Evolutionary conservation across 2,797 vertebrate genomes (phyloP).

Genomic region (Microhierax caerulescens): DNA sequence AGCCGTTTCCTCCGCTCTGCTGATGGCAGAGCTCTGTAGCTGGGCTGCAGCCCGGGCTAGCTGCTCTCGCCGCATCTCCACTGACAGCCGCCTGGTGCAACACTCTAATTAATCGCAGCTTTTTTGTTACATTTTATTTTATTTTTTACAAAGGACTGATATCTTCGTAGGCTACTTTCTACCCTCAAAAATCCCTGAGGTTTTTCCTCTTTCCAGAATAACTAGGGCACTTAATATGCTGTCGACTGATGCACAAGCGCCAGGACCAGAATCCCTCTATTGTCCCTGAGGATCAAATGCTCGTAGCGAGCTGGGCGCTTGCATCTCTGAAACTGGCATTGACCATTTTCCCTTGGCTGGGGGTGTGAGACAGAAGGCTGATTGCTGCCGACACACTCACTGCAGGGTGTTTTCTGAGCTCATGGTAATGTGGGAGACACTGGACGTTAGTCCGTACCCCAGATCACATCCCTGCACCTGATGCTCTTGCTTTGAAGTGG

Average conservation of each 20-base stretch:
- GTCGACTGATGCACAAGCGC: background rate
- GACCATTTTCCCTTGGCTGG: background rate
- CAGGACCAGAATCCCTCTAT: conserved; percentile 30
- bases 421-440: background rate
- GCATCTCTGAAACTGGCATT: conserved; percentile 7
- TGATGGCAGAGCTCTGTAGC: background rate
- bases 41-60: background rate
- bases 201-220: conserved; percentile 24
- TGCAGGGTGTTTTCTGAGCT: background rate
- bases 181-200: background rate
- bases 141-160: background rate
- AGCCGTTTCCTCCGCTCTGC: background rate
- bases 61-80: background rate
- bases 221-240: conserved; percentile 5
- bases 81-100: background rate
- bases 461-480: background rate
- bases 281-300: conserved; percentile 23
- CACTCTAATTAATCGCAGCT: background rate
- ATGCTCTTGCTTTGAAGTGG: conserved; percentile 26
- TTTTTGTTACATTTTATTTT: background rate
- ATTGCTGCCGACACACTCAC: background rate
- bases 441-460: background rate
- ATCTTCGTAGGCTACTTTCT: background rate
- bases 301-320: background rate
- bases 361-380: background rate